phyloP scores from a whole-genome alignment of 1,140 invertebrate species.

The Drosophila serrata region DNA sequence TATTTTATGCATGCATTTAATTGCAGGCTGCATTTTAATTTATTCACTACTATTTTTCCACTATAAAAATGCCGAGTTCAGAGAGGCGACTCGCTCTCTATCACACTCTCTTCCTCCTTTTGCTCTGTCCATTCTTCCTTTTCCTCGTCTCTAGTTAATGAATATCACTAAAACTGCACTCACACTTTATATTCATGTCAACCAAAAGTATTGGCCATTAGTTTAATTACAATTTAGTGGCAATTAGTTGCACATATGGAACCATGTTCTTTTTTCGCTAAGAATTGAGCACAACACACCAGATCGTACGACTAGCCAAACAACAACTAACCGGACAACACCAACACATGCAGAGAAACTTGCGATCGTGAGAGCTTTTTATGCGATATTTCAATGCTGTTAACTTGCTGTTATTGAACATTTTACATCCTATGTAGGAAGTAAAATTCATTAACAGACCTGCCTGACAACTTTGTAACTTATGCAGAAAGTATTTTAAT shows the following conservation, averaged over 20 bases:
- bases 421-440: too few relatives aligned
- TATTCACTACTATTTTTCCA: slow-evolving; percentile 55
- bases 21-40: slow-evolving; percentile 45
- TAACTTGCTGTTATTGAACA: too few relatives aligned
- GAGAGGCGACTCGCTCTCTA: slow-evolving; percentile 5
- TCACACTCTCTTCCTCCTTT: not conserved
- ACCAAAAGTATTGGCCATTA: slow-evolving; percentile 2
- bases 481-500: too few relatives aligned
- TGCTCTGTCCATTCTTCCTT: not conserved
- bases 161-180: slow-evolving; percentile 56
- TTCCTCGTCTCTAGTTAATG: not conserved
- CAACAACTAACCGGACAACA: slow-evolving; percentile 48
- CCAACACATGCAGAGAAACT: slow-evolving; percentile 23
- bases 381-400: too few relatives aligned
- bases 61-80: slow-evolving; percentile 43
- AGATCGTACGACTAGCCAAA: slow-evolving; percentile 71
- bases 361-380: too few relatives aligned
- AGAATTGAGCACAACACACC: slow-evolving; percentile 67
- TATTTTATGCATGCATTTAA: slow-evolving; percentile 41
- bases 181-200: slow-evolving; percentile 8
- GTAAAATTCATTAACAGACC: too few relatives aligned
- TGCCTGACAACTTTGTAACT: too few relatives aligned
- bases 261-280: slow-evolving; percentile 24
- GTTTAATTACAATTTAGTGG: slow-evolving; percentile 36
- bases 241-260: slow-evolving; percentile 76